Conservation (phyloP, 1,140 invertebrate species). For the Agrilus planipennis region DNA sequence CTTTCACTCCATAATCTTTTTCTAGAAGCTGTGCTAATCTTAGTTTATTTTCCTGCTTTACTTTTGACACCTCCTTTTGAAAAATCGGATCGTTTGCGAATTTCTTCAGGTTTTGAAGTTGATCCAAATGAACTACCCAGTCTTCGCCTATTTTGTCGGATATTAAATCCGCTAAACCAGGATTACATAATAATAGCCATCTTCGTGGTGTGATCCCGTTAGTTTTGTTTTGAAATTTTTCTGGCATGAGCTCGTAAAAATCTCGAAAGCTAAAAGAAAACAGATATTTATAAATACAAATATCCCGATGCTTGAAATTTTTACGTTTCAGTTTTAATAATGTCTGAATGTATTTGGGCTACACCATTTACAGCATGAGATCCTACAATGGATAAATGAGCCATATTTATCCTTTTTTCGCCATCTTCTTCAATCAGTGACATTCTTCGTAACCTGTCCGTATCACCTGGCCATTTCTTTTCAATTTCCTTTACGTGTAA, state of each 20-base stretch:
- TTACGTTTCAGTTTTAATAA: slow-evolving; percentile 76
- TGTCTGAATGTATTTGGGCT: slow-evolving; percentile 93
- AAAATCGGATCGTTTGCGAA: slow-evolving; percentile 80
- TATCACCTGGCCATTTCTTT: slow-evolving; percentile 72
- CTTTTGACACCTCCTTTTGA: slow-evolving; percentile 78
- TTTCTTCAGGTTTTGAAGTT: slow-evolving; percentile 72
- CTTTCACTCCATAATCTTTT: slow-evolving; percentile 76
- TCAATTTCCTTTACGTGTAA: slow-evolving; percentile 65
- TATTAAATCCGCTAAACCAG: slow-evolving; percentile 87
- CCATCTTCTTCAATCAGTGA: slow-evolving; percentile 91
- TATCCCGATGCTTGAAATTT: no score
- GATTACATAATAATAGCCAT: slow-evolving; percentile 94
- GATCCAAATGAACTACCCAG: slow-evolving; percentile 88
- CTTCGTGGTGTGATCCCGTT: slow-evolving; percentile 97
- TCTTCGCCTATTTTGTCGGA: slow-evolving; percentile 95
- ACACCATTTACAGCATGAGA: slow-evolving; percentile 98
- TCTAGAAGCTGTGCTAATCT: slow-evolving; percentile 76
- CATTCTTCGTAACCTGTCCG: slow-evolving; percentile 83
- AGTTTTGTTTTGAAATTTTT: slow-evolving; percentile 99
- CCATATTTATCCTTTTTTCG: slow-evolving; percentile 97
- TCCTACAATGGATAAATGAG: slow-evolving; percentile 89
- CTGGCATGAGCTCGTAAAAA: slow-evolving; percentile 89
- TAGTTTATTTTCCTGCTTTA: slow-evolving; percentile 97
- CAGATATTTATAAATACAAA: background rate
- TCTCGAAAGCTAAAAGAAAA: slow-evolving; percentile 55